Percentiles rank a stretch among this genome's conserved stretches.
phyloP scores from a whole-genome alignment of 2,797 vertebrate species.

The Remorina albescens region DNA sequence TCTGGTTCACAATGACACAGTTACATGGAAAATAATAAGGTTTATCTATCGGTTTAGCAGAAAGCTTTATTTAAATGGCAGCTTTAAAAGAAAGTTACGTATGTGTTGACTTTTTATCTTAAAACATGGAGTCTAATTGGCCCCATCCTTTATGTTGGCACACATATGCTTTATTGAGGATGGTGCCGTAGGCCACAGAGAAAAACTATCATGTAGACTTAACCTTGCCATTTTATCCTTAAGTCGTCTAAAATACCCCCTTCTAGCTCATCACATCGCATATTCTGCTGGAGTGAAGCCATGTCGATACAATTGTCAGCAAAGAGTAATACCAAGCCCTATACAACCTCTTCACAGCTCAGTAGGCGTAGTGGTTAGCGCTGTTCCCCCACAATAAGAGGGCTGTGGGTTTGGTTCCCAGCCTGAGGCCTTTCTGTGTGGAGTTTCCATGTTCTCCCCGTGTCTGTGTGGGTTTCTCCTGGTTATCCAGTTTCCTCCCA shows the following conservation, averaged over 20 bases:
- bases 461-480: too few relatives aligned
- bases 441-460: too few relatives aligned
- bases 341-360: constrained; percentile 25
- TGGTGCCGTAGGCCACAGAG: neutral
- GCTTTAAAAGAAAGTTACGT: neutral
- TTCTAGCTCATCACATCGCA: constrained; percentile 45
- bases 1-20: constrained; percentile 6
- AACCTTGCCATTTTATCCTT: constrained; percentile 41
- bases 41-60: neutral
- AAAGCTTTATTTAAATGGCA: neutral
- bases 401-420: too few relatives aligned
- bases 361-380: too few relatives aligned
- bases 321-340: constrained; percentile 16
- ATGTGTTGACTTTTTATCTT: neutral
- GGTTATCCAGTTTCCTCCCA: too few relatives aligned
- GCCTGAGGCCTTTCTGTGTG: too few relatives aligned
- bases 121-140: neutral
- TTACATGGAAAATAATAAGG: constrained; percentile 3
- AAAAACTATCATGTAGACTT: constrained; percentile 22
- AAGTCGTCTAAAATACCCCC: constrained; percentile 42
- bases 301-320: constrained; percentile 32
- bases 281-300: constrained; percentile 38
- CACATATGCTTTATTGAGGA: neutral
- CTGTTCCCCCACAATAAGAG: too few relatives aligned
- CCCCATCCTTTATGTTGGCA: neutral